Evolutionary conservation across 2,113 vertebrate genomes (phyloP), one percentile per base, ranked within the genome.

Genomic region (Callocephalon fimbriatum): DNA sequence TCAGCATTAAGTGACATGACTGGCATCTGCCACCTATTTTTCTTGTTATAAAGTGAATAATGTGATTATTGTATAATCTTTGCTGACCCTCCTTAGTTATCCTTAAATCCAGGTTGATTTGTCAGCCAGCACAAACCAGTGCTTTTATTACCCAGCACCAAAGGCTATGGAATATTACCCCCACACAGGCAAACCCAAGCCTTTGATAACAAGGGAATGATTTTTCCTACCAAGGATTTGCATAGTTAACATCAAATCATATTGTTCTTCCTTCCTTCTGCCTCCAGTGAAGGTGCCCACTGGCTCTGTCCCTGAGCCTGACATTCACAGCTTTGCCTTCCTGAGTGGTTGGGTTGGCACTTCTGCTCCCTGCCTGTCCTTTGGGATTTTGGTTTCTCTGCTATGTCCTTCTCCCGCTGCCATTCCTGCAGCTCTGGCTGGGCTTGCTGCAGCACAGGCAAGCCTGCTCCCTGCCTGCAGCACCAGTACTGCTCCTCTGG

Each of bases 131-230:
- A 38, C 53, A 59, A 56, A 35, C 3, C 53, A 18, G n/a, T 4
- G 32, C 37, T 38, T 59, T 61, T 21, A 1, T 15, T 2, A 0
- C 59, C 15, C 51, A 17, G 27, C 72, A 17, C 47, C 17, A 2
- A 48, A 32, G 48, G 18, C 72, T 26, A 7, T 3, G 45, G 61
- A 40, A 26, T 9, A 1, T 29, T 5, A 37, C 15, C 84, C 50
- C 35, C 1, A 1, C 0, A 0, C 15, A 19, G 3, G 42, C 58
- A n/a, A 26, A 47, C 48, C 38, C 26, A 15, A 76, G n/a, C 26
- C 35, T 63, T 14, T 54, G 53, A 48, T 78, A 23, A 7, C 53
- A 32, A 47, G 48, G 40, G 67, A 19, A 14, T 3, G 22, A 6
- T 3, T 56, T 35, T 61, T n/a, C 44, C 68, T 80, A 54, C 44